phyloP scores from a whole-genome alignment of 2,113 vertebrate species.

The Otolemur garnettii region DNA sequence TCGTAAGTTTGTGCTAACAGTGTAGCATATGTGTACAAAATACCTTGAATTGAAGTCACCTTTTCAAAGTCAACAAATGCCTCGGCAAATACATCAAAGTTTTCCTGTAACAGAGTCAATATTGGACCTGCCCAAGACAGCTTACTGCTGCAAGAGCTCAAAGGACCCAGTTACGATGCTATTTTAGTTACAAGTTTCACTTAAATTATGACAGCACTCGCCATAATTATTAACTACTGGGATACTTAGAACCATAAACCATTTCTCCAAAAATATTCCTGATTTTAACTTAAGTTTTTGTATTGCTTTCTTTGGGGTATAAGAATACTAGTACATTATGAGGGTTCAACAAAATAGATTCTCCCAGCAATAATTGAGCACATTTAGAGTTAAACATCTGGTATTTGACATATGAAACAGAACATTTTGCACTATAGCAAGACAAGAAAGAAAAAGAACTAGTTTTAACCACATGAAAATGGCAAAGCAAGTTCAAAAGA shows the following conservation, averaged over 20 bases:
- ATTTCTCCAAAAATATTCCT: background rate
- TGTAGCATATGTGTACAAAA: constrained; percentile 22
- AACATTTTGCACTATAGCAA: background rate
- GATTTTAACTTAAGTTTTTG: background rate
- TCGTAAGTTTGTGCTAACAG: constrained; percentile 32
- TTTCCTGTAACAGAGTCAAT: constrained; percentile 50
- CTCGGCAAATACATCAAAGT: constrained; percentile 40
- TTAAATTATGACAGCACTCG: background rate
- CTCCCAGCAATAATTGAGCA: background rate
- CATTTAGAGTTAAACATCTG: constrained; percentile 9
- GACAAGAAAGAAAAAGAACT: background rate
- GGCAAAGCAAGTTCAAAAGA: background rate
- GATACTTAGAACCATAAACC: background rate
- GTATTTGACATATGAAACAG: background rate
- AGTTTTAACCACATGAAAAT: background rate
- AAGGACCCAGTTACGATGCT: background rate
- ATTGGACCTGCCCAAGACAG: constrained; percentile 15
- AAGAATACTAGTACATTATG: background rate
- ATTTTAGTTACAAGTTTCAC: background rate
- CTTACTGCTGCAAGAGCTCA: background rate
- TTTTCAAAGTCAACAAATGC: constrained; percentile 68
- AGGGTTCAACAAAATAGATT: background rate
- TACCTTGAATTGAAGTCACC: constrained; percentile 43
- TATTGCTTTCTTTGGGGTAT: background rate
- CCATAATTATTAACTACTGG: background rate